Percentiles rank a stretch among this genome's conserved stretches.
phyloP scores from a whole-genome alignment of 2,797 vertebrate species.

The Scomberomorus guttatus region DNA sequence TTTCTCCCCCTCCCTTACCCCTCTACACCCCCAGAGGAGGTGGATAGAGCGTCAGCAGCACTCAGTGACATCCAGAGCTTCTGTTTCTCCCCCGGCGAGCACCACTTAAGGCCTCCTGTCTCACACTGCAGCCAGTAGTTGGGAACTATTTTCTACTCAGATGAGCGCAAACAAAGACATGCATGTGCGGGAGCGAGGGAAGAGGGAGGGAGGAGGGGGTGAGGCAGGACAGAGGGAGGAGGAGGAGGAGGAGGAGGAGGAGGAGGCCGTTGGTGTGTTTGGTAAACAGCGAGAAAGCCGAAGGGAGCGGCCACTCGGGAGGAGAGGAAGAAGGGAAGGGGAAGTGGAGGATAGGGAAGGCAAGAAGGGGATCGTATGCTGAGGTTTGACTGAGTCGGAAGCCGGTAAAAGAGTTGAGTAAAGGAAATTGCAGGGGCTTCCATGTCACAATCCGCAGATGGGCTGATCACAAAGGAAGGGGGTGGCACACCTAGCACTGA shows the following conservation, averaged over 20 bases:
- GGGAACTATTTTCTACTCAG: conserved; percentile 81
- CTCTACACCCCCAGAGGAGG: conserved; percentile 36
- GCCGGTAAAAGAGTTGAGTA: conserved; percentile 46
- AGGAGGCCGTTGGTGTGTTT: conserved; percentile 77
- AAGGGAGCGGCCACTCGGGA: conserved; percentile 55
- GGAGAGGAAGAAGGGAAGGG: conserved; percentile 59
- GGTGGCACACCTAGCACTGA: conserved; percentile 65
- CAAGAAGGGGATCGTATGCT: conserved; percentile 32
- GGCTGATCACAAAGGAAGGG: conserved; percentile 62
- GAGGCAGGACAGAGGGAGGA: conserved; percentile 16
- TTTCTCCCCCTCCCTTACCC: conserved; percentile 26
- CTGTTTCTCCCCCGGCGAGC: conserved; percentile 28
- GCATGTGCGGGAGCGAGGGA: conserved; percentile 64
- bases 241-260: conserved; percentile 36
- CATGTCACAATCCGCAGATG: conserved; percentile 59
- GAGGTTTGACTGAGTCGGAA: conserved; percentile 46
- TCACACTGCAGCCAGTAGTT: conserved; percentile 67
- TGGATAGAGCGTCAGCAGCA: conserved; percentile 16
- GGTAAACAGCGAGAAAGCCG: conserved; percentile 81
- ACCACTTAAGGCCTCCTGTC: conserved; percentile 74
- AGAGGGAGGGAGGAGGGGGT: conserved; percentile 17
- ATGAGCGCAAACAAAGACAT: conserved; percentile 83
- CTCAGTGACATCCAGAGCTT: conserved; percentile 39
- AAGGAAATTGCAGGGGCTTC: conserved; percentile 73
- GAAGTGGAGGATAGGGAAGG: conserved; percentile 54